phyloP scores from a whole-genome alignment of 2,888 invertebrate genomes.

The Muscina levida region DNA sequence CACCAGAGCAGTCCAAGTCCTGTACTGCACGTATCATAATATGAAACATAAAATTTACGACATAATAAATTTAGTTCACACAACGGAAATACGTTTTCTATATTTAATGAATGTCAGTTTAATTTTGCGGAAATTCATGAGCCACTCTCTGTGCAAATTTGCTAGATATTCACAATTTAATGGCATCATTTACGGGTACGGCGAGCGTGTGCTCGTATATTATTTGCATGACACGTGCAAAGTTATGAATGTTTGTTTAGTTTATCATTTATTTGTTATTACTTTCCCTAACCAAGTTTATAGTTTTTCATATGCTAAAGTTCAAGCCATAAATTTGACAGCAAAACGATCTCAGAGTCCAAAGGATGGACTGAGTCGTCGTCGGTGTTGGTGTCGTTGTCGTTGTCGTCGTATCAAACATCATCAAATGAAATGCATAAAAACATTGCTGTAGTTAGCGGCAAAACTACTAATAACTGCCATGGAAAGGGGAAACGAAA shows the following conservation, averaged over 20 bases:
- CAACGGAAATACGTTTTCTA: background rate
- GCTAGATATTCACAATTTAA: slow-evolving; percentile 8
- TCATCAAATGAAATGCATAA: slow-evolving; percentile 17
- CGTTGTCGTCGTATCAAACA: slow-evolving; percentile 28
- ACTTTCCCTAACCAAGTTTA: slow-evolving; percentile 19
- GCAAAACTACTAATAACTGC: background rate
- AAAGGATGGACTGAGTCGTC: background rate
- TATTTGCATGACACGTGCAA: slow-evolving; percentile 22
- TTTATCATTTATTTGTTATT: slow-evolving; percentile 29
- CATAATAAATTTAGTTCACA: no score
- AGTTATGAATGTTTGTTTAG: slow-evolving; percentile 29
- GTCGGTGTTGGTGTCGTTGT: no score
- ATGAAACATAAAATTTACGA: no score
- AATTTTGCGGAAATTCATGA: background rate
- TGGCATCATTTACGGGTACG: slow-evolving; percentile 1
- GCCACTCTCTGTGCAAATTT: background rate
- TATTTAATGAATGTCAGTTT: background rate
- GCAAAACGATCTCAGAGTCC: background rate
- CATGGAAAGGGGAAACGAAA: background rate
- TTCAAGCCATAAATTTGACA: slow-evolving; percentile 25
- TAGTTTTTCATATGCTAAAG: slow-evolving; percentile 39
- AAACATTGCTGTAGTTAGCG: slow-evolving; percentile 1
- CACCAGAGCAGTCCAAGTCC: no score
- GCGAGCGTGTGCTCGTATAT: no score
- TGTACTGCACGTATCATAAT: no score